A percentile compares a stretch with the other conserved stretches of the same genome.
phyloP scores from a whole-genome alignment of 2,797 vertebrate species.

The Microhierax caerulescens region DNA sequence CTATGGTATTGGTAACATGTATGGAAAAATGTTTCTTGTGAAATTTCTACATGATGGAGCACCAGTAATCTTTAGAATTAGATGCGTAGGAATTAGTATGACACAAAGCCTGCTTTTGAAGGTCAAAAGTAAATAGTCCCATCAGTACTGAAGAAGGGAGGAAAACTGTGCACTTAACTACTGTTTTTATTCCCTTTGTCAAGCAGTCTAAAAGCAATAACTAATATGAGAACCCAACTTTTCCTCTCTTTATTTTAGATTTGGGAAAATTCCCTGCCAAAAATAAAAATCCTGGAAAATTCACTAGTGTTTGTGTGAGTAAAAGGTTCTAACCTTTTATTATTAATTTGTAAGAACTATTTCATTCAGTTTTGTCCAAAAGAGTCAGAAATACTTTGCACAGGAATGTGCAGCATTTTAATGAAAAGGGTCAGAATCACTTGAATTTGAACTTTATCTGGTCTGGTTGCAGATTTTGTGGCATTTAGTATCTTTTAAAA shows the following conservation, averaged over 20 bases:
- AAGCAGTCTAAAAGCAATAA: neutral
- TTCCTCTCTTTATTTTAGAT: slow-evolving; percentile 76
- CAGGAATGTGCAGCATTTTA: slow-evolving; percentile 30
- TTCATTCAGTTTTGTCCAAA: slow-evolving; percentile 47
- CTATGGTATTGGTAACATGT: neutral
- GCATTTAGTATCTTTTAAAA: neutral
- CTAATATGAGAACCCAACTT: slow-evolving; percentile 59
- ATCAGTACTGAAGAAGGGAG: neutral
- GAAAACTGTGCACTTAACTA: neutral
- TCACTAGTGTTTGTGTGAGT: slow-evolving; percentile 74
- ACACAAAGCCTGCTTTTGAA: neutral
- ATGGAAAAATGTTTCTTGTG: neutral
- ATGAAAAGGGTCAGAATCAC: slow-evolving; percentile 22
- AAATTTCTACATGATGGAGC: neutral
- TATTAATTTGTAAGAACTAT: slow-evolving; percentile 33
- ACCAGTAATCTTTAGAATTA: neutral
- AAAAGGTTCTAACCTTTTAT: slow-evolving; percentile 69
- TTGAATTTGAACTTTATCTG: slow-evolving; percentile 9
- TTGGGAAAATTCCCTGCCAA: slow-evolving; percentile 69
- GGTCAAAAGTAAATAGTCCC: neutral
- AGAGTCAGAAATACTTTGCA: slow-evolving; percentile 48
- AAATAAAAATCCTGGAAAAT: slow-evolving; percentile 68
- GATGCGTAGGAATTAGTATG: neutral
- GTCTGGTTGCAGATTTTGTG: slow-evolving; percentile 51
- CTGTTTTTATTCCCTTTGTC: neutral